phyloP scores from a whole-genome alignment of 2,797 vertebrate species.

The Sebastes diaconus region DNA sequence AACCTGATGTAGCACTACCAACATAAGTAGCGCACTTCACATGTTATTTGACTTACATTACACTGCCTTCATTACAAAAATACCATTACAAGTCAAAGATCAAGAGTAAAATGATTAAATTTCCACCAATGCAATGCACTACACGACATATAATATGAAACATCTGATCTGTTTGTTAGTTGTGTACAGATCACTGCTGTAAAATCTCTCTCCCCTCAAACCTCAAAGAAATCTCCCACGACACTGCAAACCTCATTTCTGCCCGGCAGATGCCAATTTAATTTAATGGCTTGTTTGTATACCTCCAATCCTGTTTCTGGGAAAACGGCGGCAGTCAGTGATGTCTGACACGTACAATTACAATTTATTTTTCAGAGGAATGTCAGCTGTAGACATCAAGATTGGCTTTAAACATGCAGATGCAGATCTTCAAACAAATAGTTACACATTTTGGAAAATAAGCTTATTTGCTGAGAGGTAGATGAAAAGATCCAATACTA shows the following conservation, averaged over 20 bases:
- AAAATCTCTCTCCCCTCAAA: constrained; percentile 12
- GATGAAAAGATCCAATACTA: not conserved
- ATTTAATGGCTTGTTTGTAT: constrained; percentile 47
- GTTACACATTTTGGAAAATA: not conserved
- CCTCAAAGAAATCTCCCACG: constrained; percentile 30
- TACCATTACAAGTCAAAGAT: not conserved
- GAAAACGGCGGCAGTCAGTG: constrained; percentile 11
- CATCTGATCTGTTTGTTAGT: constrained; percentile 42
- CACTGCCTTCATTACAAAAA: not conserved
- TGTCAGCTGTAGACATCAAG: not conserved
- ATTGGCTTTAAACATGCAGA: not conserved
- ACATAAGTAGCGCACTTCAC: not conserved
- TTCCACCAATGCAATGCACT: not conserved
- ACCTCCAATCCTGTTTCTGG: constrained; percentile 28
- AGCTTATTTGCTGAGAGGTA: not conserved
- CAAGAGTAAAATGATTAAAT: constrained; percentile 14
- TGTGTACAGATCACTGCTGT: constrained; percentile 8
- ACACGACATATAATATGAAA: constrained; percentile 21
- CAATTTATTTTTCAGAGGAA: not conserved
- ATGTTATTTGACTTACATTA: not conserved
- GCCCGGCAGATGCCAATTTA: constrained; percentile 22
- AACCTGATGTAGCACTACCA: not conserved
- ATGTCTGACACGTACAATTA: constrained; percentile 26
- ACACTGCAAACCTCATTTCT: constrained; percentile 25
- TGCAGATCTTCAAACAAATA: not conserved